Conservation (phyloP, 2,888 invertebrate genomes). For the Diarsia rubi region DNA sequence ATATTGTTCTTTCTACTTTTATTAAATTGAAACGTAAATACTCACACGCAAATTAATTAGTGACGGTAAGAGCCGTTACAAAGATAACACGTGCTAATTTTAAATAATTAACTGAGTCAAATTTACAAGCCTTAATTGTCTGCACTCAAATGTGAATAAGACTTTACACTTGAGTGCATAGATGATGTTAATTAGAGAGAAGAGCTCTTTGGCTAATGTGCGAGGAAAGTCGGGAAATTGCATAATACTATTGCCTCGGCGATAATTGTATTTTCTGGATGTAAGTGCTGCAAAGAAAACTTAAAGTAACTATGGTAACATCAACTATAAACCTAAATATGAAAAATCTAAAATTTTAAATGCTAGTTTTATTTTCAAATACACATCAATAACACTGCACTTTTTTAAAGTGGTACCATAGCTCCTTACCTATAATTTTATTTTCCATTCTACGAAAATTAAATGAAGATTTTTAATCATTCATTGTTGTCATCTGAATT, state of each 20-base stretch:
- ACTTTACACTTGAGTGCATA: conserved; percentile 29
- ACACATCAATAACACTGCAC: not conserved
- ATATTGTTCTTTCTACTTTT: too few species aligned
- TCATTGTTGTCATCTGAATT: not conserved
- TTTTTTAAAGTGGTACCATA: too few species aligned
- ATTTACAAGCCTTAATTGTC: conserved; percentile 7
- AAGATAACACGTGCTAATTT: not conserved
- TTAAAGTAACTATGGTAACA: conserved; percentile 6
- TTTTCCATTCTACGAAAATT: not conserved
- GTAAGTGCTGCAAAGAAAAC: not conserved
- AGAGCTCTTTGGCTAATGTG: conserved; percentile 38
- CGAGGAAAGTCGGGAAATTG: conserved; percentile 1
- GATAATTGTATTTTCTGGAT: not conserved
- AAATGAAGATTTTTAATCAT: not conserved
- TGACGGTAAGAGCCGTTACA: not conserved
- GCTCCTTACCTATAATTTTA: not conserved
- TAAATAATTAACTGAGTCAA: conserved; percentile 1
- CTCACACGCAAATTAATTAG: not conserved
- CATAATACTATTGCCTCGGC: not conserved
- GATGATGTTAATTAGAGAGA: conserved; percentile 14
- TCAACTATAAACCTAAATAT: not conserved
- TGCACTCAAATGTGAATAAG: conserved; percentile 1
- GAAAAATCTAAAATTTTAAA: not conserved
- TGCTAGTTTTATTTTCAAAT: not conserved
- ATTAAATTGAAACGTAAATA: not conserved